These are phyloP conservation scores for Diprion similis DNA, from an alignment of 1,140 invertebrate species.

Conservation along the genomic window DNA sequence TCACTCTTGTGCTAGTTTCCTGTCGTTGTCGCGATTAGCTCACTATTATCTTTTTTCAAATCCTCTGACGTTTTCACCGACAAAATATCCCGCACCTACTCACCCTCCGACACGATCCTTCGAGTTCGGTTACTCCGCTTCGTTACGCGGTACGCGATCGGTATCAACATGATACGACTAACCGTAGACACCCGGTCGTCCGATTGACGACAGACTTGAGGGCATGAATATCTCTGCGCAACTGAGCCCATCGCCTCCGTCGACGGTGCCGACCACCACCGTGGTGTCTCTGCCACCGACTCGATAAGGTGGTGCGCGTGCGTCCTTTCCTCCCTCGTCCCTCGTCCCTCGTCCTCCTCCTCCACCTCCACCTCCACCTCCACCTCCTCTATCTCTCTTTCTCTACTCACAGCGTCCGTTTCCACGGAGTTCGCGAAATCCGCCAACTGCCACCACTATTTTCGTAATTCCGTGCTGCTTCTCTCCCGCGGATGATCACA, in stretches of 20 bases:
- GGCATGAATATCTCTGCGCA: not conserved
- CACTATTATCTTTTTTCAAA: too few species aligned
- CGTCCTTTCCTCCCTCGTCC: not conserved
- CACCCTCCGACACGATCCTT: too few species aligned
- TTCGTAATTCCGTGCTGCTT: not conserved
- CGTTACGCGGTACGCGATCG: too few species aligned
- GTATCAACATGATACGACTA: too few species aligned
- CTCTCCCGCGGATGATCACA: not conserved
- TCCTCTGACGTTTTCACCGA: too few species aligned
- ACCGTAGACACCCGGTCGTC: too few species aligned
- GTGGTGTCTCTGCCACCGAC: not conserved
- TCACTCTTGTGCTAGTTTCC: not conserved
- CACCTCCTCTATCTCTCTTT: not conserved
- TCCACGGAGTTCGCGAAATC: not conserved
- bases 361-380: too few species aligned
- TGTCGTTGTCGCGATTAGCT: too few species aligned
- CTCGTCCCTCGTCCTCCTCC: not conserved
- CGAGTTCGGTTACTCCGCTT: too few species aligned
- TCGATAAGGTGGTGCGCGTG: not conserved
- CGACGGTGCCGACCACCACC: not conserved
- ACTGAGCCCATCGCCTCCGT: not conserved
- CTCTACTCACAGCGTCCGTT: too few species aligned
- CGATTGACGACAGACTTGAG: too few species aligned
- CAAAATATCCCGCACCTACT: too few species aligned
- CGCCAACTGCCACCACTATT: slow-evolving; percentile 1